phyloP scores from a whole-genome alignment of 92 coral and sea anemone genomes.

The Zoanthus sansibaricus region DNA sequence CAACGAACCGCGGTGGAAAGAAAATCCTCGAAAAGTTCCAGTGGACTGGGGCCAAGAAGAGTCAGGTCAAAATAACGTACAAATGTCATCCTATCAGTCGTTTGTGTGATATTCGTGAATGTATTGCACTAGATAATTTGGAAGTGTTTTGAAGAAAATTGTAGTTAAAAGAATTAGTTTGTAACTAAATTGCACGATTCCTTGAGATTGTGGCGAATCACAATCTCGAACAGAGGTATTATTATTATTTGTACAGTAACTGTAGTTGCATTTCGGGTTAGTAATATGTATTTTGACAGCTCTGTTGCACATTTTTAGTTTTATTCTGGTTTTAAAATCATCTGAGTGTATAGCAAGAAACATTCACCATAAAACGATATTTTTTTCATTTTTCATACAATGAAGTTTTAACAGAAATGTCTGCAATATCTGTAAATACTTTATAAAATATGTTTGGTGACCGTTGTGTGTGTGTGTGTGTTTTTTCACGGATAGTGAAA shows the following conservation, averaged over 20 bases:
- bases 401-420: too few species aligned
- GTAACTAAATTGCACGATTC: background rate
- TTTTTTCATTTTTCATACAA: too few species aligned
- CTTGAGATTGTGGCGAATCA: constrained; percentile 33
- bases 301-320: background rate
- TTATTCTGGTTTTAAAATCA: background rate
- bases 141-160: background rate
- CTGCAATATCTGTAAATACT: too few species aligned
- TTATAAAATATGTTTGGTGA: background rate
- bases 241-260: constrained; percentile 20
- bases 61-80: constrained; percentile 30
- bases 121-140: background rate
- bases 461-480: background rate
- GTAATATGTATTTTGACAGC: background rate
- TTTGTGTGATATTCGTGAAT: constrained; percentile 55
- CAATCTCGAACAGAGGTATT: constrained; percentile 19
- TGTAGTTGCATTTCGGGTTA: background rate
- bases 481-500: background rate
- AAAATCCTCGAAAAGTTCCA: constrained; percentile 44
- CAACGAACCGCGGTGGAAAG: constrained; percentile 30
- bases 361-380: too few species aligned
- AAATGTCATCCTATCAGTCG: constrained; percentile 82
- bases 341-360: too few species aligned
- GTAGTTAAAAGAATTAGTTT: background rate
- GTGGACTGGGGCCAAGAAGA: constrained; percentile 49